Percentiles rank a stretch among this genome's conserved stretches.
phyloP scores from a whole-genome alignment of 2,888 invertebrate genomes.

The Chaetogeoica ovagalla region DNA sequence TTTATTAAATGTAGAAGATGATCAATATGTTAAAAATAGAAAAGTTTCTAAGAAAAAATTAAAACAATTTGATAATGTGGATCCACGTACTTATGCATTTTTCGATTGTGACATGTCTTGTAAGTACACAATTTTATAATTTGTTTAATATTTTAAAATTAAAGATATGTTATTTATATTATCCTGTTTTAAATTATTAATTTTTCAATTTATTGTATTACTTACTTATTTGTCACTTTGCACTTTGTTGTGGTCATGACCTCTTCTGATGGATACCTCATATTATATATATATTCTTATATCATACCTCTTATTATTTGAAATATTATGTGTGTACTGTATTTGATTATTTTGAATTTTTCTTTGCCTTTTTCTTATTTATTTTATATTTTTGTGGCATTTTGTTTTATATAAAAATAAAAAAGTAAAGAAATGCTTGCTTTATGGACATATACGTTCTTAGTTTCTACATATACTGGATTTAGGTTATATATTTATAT shows the following conservation, averaged over 20 bases:
- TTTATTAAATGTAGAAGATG: slow-evolving; percentile 2
- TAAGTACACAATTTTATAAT: not conserved
- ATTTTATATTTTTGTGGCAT: too few species aligned
- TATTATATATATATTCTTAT: too few species aligned
- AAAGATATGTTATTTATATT: not conserved
- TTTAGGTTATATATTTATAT: too few species aligned
- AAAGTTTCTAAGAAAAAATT: slow-evolving; percentile 4
- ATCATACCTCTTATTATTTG: too few species aligned
- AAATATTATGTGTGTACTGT: too few species aligned
- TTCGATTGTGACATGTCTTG: slow-evolving; percentile 13
- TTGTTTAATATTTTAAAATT: not conserved
- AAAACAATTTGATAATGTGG: not conserved
- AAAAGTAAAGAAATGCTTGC: too few species aligned
- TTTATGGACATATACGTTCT: too few species aligned
- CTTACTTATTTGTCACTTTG: too few species aligned
- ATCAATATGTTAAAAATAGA: slow-evolving; percentile 26
- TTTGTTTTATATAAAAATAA: too few species aligned
- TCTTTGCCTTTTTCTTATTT: not conserved
- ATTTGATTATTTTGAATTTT: not conserved
- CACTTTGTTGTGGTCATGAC: not conserved
- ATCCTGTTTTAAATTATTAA: too few species aligned
- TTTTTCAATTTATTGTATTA: not conserved
- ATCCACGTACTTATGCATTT: not conserved
- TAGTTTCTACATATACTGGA: too few species aligned
- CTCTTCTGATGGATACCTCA: not conserved